Base-by-base conservation (phyloP, 2,888 invertebrate species). In the Tetragnatha montana region DNA sequence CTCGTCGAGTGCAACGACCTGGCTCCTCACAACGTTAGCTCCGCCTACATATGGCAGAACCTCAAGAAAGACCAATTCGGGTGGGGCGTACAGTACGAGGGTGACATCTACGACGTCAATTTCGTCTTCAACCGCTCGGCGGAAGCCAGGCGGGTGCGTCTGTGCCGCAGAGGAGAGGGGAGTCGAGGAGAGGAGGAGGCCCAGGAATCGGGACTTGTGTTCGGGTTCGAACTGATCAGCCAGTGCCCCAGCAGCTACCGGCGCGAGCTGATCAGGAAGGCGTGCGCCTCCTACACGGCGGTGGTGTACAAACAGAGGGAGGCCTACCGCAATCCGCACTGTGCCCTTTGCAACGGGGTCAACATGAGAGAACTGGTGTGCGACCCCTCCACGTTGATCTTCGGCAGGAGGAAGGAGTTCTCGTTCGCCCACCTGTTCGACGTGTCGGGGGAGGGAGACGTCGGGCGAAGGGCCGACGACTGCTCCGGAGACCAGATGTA, bases 321-420 rank as follows among this genome's bases (percentile, higher is more conserved):
- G 0, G 92, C 93, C 1, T 94, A 93, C 92, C 92, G 94, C 84
- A 94, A 94, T 91, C 93, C 93, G 0, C 94, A 94, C 91, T 94
- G 94, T 91, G 94, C 94, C 68, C 92, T 94, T 76, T 94, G 94
- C 92, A 94, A 94, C 91, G 92, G 93, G 75, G 93, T 93, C 50
- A 92, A 92, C 12, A 92, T 93, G 1, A 69, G 60, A 10, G 0
- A 10, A 17, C 51, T 85, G 50, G 50, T 21, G 19, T 85, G 85
- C n/a, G 51, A 50, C 17, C 19, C 21, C 14, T 21, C 70, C 0
- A 4, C 4, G n/a, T 17, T 47, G 6, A 8, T 47, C 14, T 17
- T n/a, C 17, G 47, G 50, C 17, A 50, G 71, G 2, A 70, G 69
- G 4, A 76, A 69, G 68, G 69, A 68, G 0, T 50, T 86, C 8